Evolutionary conservation across 2,113 vertebrate species (phyloP).

Genomic region (Geococcyx californianus): DNA sequence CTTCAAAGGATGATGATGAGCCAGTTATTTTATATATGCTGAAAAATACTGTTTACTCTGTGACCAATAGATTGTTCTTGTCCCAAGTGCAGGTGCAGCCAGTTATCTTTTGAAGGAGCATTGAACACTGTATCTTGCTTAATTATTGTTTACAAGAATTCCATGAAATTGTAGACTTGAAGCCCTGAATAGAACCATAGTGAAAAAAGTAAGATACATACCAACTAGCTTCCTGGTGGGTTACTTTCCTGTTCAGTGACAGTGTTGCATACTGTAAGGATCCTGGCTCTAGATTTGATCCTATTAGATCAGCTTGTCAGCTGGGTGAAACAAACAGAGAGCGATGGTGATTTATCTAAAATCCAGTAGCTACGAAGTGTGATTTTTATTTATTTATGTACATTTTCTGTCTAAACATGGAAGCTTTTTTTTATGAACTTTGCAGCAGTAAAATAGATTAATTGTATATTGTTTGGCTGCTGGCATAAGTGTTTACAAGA

Average conservation of each 20-base stretch:
- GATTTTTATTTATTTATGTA: background rate
- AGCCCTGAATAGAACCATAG: background rate
- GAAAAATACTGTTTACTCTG: background rate
- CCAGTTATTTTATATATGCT: background rate
- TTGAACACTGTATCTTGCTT: background rate
- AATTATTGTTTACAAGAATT: background rate
- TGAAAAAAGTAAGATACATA: rapidly evolving
- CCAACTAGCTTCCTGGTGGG: background rate
- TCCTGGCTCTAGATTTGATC: background rate
- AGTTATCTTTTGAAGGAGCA: background rate
- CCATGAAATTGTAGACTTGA: background rate
- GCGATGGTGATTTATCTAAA: background rate
- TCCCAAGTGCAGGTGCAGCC: background rate
- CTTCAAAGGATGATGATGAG: background rate
- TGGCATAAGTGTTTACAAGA: background rate
- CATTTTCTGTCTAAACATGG: background rate
- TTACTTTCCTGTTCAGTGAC: background rate
- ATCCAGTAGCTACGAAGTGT: background rate
- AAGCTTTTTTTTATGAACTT: background rate
- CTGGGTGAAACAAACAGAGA: background rate
- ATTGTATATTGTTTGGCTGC: background rate
- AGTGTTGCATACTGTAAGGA: background rate
- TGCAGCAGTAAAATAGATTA: background rate
- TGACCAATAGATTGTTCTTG: background rate
- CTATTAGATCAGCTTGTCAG: background rate